These are phyloP conservation scores for Pelecanoides urinatrix DNA, from an alignment of 2,113 vertebrate genomes.

Conservation along the genomic window DNA sequence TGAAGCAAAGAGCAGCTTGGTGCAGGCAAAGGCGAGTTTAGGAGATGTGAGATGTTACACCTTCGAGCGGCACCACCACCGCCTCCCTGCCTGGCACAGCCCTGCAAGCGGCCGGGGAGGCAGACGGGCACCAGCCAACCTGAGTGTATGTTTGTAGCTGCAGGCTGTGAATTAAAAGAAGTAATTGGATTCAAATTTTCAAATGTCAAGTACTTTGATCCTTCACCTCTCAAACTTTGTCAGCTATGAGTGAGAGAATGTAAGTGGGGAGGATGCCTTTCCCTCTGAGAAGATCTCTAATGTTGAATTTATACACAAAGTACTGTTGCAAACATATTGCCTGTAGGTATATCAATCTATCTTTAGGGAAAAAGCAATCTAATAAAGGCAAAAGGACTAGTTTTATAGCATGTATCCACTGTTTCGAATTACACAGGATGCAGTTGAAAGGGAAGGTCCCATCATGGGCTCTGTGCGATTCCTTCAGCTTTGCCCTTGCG, in stretches of 20 bases:
- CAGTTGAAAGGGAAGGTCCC: neutral
- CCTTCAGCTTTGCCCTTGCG: neutral
- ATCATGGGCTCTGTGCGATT: neutral
- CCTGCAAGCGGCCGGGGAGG: neutral
- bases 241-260: neutral
- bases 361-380: neutral
- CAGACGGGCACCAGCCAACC: neutral
- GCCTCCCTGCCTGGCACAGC: neutral
- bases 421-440: neutral
- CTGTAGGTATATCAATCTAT: neutral
- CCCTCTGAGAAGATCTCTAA: neutral
- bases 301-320: neutral
- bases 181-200: neutral
- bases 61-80: fast-evolving
- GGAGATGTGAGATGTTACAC: neutral
- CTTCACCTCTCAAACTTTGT: neutral
- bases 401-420: neutral
- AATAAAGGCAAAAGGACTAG: neutral
- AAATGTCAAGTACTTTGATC: neutral
- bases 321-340: neutral
- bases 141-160: neutral
- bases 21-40: neutral
- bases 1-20: too few species aligned
- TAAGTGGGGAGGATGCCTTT: neutral
- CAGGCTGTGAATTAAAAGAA: neutral